Conservation (phyloP, 2,797 vertebrate genomes). For the Menidia menidia region DNA sequence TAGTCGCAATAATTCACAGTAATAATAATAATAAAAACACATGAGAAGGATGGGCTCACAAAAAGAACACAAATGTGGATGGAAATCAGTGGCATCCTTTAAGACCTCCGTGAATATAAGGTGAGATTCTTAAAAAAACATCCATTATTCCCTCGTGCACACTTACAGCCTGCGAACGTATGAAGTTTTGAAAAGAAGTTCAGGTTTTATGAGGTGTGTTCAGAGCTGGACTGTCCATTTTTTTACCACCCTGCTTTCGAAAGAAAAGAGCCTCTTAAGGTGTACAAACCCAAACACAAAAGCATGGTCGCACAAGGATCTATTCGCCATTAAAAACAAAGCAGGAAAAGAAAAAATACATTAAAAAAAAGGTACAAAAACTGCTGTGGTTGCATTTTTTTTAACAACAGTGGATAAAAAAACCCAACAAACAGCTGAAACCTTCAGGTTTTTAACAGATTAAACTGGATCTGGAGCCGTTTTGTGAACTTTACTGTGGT, state of each 20-base stretch:
- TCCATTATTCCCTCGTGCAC: background rate
- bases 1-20: no score
- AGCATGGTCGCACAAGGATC: background rate
- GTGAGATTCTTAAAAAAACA: background rate
- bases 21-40: background rate
- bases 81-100: background rate
- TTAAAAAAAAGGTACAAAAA: background rate
- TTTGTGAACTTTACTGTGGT: no score
- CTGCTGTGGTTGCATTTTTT: slow-evolving; percentile 13
- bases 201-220: background rate
- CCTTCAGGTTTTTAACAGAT: background rate
- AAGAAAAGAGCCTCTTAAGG: no score
- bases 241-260: background rate
- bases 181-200: background rate
- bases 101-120: background rate
- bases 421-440: background rate
- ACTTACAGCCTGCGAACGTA: background rate
- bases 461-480: no score
- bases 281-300: background rate
- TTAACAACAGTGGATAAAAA: background rate
- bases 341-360: no score
- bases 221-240: background rate
- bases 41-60: no score
- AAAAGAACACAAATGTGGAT: no score
- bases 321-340: background rate